phyloP scores from a whole-genome alignment of 2,113 vertebrate species.

The Damaliscus lunatus region DNA sequence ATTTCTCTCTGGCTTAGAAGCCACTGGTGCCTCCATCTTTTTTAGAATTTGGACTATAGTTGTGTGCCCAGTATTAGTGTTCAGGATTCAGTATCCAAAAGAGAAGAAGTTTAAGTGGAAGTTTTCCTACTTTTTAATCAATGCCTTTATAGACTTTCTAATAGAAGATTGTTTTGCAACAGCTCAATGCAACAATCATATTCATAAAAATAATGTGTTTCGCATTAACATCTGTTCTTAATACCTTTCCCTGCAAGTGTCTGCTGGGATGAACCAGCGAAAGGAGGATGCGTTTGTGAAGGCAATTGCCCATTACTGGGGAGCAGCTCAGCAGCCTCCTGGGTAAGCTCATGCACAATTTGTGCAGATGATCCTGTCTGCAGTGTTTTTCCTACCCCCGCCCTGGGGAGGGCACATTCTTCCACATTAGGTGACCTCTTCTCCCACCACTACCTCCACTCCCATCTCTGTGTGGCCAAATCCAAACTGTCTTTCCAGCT shows the following conservation, averaged over 20 bases:
- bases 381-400: constrained; percentile 58
- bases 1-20: background rate
- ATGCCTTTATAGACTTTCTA: background rate
- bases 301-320: constrained; percentile 83
- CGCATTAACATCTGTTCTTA: background rate
- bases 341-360: constrained; percentile 84
- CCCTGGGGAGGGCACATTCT: background rate
- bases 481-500: background rate
- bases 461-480: constrained; percentile 1
- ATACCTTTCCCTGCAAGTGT: constrained; percentile 10
- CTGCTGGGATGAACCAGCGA: background rate
- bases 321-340: constrained; percentile 79
- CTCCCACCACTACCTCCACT: background rate
- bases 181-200: background rate
- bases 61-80: background rate
- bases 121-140: background rate
- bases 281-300: constrained; percentile 76
- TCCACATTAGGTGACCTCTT: background rate
- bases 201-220: constrained; percentile 33
- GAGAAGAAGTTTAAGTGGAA: background rate
- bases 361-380: constrained; percentile 79
- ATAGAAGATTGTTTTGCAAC: background rate
- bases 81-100: background rate
- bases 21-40: background rate
- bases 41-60: background rate